Conservation (phyloP, 2,888 invertebrate species). For the Boloria selene region DNA sequence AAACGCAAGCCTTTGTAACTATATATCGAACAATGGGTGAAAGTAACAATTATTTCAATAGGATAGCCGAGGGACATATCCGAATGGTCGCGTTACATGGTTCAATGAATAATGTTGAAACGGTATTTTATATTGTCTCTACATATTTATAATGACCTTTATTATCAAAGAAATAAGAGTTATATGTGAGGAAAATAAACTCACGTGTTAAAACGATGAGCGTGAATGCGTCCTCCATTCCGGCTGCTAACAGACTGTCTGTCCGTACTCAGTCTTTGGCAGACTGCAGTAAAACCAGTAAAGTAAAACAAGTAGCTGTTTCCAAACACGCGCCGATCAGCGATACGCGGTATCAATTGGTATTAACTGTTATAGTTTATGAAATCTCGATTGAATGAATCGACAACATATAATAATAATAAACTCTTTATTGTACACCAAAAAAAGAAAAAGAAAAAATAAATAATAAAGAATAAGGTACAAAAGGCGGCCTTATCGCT, state of each 20-base stretch:
- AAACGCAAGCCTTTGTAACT: background rate
- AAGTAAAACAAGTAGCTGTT: constrained; percentile 33
- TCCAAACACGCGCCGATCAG: constrained; percentile 16
- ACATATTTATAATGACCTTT: constrained; percentile 15
- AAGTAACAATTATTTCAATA: constrained; percentile 29
- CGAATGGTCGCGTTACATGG: constrained; percentile 28
- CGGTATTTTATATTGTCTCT: constrained; percentile 23
- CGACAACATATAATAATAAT: background rate
- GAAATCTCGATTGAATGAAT: constrained; percentile 3
- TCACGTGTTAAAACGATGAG: constrained; percentile 74
- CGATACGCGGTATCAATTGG: constrained; percentile 6
- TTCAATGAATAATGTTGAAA: constrained; percentile 37
- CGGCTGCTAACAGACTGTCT: constrained; percentile 51
- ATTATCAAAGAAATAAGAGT: background rate
- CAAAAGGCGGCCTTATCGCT: too few relatives aligned
- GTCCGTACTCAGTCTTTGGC: constrained; percentile 27
- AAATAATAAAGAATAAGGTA: too few relatives aligned
- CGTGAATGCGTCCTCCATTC: constrained; percentile 62
- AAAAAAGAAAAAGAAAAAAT: too few relatives aligned
- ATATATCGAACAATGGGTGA: constrained; percentile 33
- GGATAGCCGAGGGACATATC: constrained; percentile 14
- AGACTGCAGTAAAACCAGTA: constrained; percentile 32
- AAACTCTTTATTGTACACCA: too few relatives aligned
- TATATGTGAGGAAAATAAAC: constrained; percentile 45
- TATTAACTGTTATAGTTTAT: constrained; percentile 11